Conservation (phyloP, 2,888 invertebrate species). For the Slavum lentiscoides region DNA sequence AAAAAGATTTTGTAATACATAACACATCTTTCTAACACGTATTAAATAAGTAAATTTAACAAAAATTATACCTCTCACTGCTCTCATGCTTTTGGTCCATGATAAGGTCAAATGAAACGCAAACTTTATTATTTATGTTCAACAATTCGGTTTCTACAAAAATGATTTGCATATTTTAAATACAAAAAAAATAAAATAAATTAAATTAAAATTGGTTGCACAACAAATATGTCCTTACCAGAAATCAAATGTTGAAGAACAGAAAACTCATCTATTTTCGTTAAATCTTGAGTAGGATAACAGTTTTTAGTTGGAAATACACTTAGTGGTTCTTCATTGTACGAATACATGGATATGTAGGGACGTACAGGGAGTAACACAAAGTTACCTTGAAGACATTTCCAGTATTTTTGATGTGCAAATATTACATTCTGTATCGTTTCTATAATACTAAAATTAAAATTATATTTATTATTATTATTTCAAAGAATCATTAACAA, state of each 20-base stretch:
- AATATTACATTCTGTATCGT: conserved; percentile 80
- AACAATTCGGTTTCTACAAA: conserved; percentile 36
- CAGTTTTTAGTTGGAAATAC: conserved; percentile 73
- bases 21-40: no score
- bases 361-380: conserved; percentile 54
- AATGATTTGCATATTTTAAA: background rate
- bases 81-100: conserved; percentile 46
- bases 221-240: background rate
- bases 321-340: conserved; percentile 64
- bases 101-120: conserved; percentile 43
- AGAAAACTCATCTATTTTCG: conserved; percentile 46
- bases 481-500: background rate
- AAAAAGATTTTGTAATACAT: no score
- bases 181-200: background rate
- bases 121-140: conserved; percentile 41
- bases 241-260: conserved; percentile 47
- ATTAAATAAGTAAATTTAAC: background rate
- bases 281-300: conserved; percentile 64
- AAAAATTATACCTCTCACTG: conserved; percentile 39
- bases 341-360: conserved; percentile 53
- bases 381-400: conserved; percentile 65
- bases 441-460: conserved; percentile 66
- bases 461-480: background rate
- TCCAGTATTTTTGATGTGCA: conserved; percentile 75
- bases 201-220: background rate